Conservation (phyloP, 2,113 vertebrate species). For the Vicugna pacos region DNA sequence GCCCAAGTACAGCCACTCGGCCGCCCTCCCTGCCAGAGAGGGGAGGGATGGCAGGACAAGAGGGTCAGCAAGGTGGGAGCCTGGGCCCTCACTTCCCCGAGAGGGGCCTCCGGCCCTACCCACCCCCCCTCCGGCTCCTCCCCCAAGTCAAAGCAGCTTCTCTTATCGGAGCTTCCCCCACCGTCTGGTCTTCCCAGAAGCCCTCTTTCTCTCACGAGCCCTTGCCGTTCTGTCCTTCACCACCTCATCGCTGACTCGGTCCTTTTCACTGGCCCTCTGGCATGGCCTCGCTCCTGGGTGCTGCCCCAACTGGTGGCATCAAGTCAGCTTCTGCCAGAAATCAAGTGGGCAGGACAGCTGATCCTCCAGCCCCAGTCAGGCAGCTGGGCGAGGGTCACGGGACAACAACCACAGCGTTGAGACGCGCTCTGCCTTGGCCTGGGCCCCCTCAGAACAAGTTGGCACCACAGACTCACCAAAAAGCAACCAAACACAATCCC, state of each 20-base stretch:
- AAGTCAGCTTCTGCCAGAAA: not conserved
- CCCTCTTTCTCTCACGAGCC: not conserved
- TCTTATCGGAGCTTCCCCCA: not conserved
- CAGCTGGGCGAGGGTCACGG: not conserved
- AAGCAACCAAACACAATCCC: not conserved
- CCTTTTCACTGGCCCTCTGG: not conserved
- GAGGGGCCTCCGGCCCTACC: no score
- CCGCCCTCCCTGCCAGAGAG: not conserved
- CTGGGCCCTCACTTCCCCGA: not conserved
- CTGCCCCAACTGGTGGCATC: accelerated
- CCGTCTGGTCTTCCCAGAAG: no score
- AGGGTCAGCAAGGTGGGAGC: not conserved
- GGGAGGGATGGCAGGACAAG: not conserved
- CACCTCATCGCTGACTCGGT: no score
- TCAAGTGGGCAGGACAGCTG: not conserved
- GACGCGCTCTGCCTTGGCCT: not conserved
- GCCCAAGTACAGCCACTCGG: not conserved
- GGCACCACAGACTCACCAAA: accelerated
- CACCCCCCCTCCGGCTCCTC: not conserved
- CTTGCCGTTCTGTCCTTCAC: not conserved
- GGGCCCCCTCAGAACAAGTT: not conserved
- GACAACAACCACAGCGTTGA: not conserved
- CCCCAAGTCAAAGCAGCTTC: not conserved
- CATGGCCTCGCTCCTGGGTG: not conserved
- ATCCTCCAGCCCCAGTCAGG: no score